Percentiles rank a stretch among this genome's conserved stretches.
Evolutionary conservation across 2,797 vertebrate species (phyloP).

Genomic region (Erpetoichthys calabaricus): DNA sequence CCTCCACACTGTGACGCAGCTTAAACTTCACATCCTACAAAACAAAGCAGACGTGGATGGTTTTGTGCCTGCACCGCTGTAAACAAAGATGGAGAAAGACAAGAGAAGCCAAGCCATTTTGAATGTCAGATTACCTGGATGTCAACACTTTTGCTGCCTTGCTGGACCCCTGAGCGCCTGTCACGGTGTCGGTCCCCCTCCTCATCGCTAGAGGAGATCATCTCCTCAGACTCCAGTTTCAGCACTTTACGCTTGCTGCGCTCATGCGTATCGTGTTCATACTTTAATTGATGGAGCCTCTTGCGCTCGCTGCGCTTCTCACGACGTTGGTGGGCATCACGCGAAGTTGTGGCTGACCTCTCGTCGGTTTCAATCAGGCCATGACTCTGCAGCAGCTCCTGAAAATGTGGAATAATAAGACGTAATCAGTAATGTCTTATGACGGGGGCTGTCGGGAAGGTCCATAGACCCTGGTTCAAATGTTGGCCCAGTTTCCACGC

Average conservation of each 20-base stretch:
- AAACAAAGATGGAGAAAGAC: too few species aligned
- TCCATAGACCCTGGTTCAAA: too few species aligned
- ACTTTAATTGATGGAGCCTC: constrained; percentile 62
- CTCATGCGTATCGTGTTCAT: constrained; percentile 51
- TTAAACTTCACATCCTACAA: constrained; percentile 86
- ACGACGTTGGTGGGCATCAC: constrained; percentile 43
- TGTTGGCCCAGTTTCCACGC: too few species aligned
- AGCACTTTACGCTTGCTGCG: constrained; percentile 61
- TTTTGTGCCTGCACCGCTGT: too few species aligned
- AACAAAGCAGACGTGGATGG: background rate
- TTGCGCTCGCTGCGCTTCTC: constrained; percentile 48
- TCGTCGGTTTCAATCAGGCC: constrained; percentile 41
- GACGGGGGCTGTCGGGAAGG: too few species aligned
- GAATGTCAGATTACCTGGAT: constrained; percentile 60
- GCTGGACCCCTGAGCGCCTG: constrained; percentile 20
- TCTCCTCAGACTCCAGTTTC: constrained; percentile 42
- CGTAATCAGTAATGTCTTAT: too few species aligned
- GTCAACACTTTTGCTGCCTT: constrained; percentile 38
- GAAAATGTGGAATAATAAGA: background rate
- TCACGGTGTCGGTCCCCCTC: rapidly evolving
- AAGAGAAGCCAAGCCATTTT: background rate
- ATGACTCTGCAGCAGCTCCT: constrained; percentile 68
- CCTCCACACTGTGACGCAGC: constrained; percentile 63
- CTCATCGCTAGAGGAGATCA: constrained; percentile 52
- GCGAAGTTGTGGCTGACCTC: constrained; percentile 3